phyloP scores from a whole-genome alignment of 2,113 vertebrate genomes.

The Nicator chloris region DNA sequence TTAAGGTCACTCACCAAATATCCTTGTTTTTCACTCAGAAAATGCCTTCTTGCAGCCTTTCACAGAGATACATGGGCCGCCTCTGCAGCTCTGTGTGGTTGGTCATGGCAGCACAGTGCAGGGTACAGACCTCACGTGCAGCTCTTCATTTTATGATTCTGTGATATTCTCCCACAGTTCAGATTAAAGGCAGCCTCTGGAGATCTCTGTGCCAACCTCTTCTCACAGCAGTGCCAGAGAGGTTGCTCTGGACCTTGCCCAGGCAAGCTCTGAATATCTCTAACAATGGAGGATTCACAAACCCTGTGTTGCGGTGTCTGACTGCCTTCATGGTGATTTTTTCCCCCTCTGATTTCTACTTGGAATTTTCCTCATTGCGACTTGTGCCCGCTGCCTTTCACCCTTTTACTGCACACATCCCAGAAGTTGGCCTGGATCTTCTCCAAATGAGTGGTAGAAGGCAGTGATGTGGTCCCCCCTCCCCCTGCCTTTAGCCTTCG shows the following conservation, averaged over 20 bases:
- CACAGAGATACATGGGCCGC: not conserved
- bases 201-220: not conserved
- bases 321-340: not conserved
- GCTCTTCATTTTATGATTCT: not conserved
- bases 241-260: not conserved
- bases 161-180: not conserved
- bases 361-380: not conserved
- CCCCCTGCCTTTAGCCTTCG: not conserved
- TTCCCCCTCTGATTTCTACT: not conserved
- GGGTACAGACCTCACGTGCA: not conserved
- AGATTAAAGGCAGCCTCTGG: not conserved
- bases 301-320: not conserved
- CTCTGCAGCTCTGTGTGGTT: not conserved
- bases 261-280: not conserved
- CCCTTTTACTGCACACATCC: not conserved
- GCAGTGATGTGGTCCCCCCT: accelerated
- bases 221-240: not conserved
- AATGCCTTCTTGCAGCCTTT: not conserved
- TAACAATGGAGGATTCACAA: not conserved
- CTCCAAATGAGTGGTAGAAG: not conserved
- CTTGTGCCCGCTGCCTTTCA: not conserved
- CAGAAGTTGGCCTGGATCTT: not conserved
- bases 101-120: not conserved
- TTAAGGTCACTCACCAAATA: not conserved
- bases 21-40: not conserved